Evolutionary conservation across 2,888 invertebrate species (phyloP), one percentile per base, ranked within the genome.

Genomic region (Chymomyza fuscimana): DNA sequence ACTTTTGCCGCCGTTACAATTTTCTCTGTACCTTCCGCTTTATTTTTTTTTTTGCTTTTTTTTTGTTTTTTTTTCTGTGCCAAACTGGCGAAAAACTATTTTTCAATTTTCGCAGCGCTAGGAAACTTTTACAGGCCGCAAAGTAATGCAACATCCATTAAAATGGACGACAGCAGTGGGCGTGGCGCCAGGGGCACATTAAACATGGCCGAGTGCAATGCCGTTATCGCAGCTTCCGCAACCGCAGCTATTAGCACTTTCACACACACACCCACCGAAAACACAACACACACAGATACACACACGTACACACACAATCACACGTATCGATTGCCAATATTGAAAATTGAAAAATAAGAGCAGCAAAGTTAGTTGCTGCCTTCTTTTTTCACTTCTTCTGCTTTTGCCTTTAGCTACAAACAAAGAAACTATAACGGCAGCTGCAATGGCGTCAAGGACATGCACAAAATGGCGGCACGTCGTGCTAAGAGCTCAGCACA

Each of bases 71-170:
- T 32, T 32, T 32, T 32, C 32, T 46, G 54, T 19, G 19, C 32
- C 51, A 16, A 46, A 58, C 56, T 63, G 69, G 50, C 63, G 65
- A 56, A 66, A 77, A 85, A 80, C 77, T 80, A 83, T 81, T 87
- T 85, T 83, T 83, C 74, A 85, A 80, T 85, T 87, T 82, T 77
- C 72, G 36, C 22, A 36, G 29, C 59, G 66, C 50, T 32, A 69
- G 25, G 62, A 73, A 77, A 78, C 68, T 67, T 79, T 78, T 68
- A 19, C 59, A 63, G 74, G 64, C 71, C 69, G 70, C 32, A 76
- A 76, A 63, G 75, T 84, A 85, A 74, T 81, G 82, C 85, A 86
- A 85, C 79, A 81, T 78, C 73, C 78, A 85, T 87, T 80, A 82
- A 81, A 78, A 72, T 67, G 73, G 69, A 69, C 70, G 78, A 70